phyloP scores from a whole-genome alignment of 2,888 invertebrate species.

The Pemphredon lugubris region DNA sequence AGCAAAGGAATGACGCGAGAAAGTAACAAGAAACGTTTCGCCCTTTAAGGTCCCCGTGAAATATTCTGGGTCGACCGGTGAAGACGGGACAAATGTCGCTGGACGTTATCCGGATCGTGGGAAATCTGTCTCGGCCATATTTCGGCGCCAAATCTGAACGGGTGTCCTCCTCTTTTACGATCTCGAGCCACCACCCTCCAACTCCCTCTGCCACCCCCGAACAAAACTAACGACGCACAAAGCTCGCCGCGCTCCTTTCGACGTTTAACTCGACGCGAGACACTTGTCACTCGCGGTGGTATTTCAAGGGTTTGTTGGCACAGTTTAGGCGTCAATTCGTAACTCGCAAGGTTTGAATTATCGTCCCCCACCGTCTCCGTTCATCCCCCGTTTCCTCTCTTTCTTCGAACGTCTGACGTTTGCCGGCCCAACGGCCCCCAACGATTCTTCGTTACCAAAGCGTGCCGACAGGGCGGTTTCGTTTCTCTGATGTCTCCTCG shows the following conservation, averaged over 20 bases:
- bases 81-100: neutral
- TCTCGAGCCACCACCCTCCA: neutral
- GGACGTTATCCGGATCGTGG: slow-evolving; percentile 36
- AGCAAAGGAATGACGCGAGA: too few species aligned
- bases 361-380: slow-evolving; percentile 9
- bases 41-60: neutral
- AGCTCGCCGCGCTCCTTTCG: neutral
- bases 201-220: neutral
- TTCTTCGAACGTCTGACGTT: slow-evolving; percentile 23
- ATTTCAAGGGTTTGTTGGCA: slow-evolving; percentile 40
- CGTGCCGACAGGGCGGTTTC: too few species aligned
- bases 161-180: slow-evolving; percentile 54
- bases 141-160: slow-evolving; percentile 42
- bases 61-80: neutral
- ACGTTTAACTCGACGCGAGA: slow-evolving; percentile 17
- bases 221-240: neutral
- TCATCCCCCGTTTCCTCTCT: neutral
- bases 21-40: neutral
- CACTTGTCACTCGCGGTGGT: slow-evolving; percentile 39
- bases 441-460: too few species aligned
- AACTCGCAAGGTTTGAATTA: slow-evolving; percentile 16
- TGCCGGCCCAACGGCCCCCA: too few species aligned
- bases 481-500: too few species aligned
- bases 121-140: slow-evolving; percentile 44
- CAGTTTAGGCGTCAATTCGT: slow-evolving; percentile 47